These are phyloP conservation scores for Schizaphis graminum DNA, from an alignment of 2,888 invertebrate species.

Conservation along the genomic window DNA sequence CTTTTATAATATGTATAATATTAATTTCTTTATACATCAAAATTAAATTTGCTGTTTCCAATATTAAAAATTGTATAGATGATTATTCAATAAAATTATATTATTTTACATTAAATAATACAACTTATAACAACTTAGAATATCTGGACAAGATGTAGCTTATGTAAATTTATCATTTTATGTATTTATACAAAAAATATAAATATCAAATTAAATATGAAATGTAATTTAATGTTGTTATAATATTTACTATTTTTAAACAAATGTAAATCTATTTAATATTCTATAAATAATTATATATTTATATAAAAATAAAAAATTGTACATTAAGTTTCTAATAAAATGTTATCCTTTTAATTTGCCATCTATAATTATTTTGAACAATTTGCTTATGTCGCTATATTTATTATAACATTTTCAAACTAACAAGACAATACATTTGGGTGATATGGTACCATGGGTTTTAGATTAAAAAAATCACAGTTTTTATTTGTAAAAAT, in stretches of 20 bases:
- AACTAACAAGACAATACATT: no score
- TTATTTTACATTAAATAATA: neutral
- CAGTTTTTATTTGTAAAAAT: no score
- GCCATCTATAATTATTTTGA: slow-evolving; percentile 7
- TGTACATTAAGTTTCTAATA: neutral
- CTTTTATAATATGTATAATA: neutral
- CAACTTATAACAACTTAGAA: neutral
- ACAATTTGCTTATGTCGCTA: no score
- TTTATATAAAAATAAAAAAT: neutral
- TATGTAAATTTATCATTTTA: neutral
- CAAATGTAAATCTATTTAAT: slow-evolving; percentile 14
- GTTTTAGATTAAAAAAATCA: no score
- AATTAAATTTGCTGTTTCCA: slow-evolving; percentile 24
- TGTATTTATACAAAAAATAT: slow-evolving; percentile 1
- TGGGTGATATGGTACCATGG: no score
- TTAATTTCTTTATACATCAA: slow-evolving; percentile 9
- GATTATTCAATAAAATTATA: slow-evolving; percentile 13
- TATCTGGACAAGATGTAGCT: neutral
- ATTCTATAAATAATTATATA: slow-evolving; percentile 21
- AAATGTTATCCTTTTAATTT: slow-evolving; percentile 40
- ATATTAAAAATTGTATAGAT: slow-evolving; percentile 47
- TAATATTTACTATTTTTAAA: slow-evolving; percentile 30
- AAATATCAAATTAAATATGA: neutral
- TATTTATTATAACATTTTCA: no score
- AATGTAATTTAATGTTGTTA: neutral